Evolutionary conservation across 2,888 invertebrate genomes (phyloP).

Genomic region (Agrotis segetum): DNA sequence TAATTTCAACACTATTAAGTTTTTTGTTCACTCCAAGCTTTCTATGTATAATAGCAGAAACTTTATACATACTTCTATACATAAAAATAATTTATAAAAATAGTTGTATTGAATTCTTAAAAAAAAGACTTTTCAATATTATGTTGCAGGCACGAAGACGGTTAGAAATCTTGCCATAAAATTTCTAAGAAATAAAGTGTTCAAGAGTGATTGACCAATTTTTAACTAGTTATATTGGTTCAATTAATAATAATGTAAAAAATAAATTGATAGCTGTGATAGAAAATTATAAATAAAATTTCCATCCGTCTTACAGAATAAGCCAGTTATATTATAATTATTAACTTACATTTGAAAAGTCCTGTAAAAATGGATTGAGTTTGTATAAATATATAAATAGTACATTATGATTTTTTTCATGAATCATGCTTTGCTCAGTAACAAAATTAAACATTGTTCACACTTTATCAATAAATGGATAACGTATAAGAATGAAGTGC

Average conservation of each 20-base stretch:
- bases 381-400: slow-evolving; percentile 33
- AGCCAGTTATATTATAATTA: slow-evolving; percentile 32
- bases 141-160: slow-evolving; percentile 16
- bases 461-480: slow-evolving; percentile 47
- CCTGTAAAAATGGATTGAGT: slow-evolving; percentile 2
- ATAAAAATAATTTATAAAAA: slow-evolving; percentile 3
- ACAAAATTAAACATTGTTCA: slow-evolving; percentile 54
- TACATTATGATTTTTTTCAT: slow-evolving; percentile 21
- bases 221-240: slow-evolving; percentile 55
- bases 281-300: slow-evolving; percentile 68
- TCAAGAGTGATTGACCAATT: slow-evolving; percentile 53
- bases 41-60: no score
- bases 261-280: slow-evolving; percentile 73
- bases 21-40: neutral
- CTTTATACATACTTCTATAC: neutral
- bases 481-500: slow-evolving; percentile 24
- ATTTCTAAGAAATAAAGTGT: slow-evolving; percentile 50
- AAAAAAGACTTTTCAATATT: slow-evolving; percentile 1
- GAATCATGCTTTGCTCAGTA: slow-evolving; percentile 42
- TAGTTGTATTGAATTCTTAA: neutral
- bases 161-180: slow-evolving; percentile 14
- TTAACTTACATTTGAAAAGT: slow-evolving; percentile 18
- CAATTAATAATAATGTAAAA: slow-evolving; percentile 20
- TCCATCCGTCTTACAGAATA: slow-evolving; percentile 68
- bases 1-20: slow-evolving; percentile 5